Conservation (phyloP, 2,113 vertebrate genomes). For the Calyptommatus sinebrachiatus region DNA sequence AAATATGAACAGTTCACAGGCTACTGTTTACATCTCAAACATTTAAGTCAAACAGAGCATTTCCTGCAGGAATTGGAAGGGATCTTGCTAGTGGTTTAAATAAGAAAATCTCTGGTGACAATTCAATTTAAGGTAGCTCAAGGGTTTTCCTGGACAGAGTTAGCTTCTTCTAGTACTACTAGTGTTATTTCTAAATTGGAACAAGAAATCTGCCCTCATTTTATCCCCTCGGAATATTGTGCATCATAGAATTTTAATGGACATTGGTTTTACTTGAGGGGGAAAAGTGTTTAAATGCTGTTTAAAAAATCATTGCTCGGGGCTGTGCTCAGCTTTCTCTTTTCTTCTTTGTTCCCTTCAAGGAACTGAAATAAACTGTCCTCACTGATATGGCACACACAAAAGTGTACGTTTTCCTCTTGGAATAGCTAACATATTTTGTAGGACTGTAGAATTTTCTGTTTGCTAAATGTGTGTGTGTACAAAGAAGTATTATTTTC, state of each 20-base stretch:
- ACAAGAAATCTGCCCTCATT: conserved; percentile 5
- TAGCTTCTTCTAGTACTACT: not conserved
- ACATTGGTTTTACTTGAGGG: not conserved
- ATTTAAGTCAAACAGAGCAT: not conserved
- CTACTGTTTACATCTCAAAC: not conserved
- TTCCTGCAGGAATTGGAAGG: not conserved
- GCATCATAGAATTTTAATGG: conserved; percentile 13
- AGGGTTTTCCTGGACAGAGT: not conserved
- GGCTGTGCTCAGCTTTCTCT: not conserved
- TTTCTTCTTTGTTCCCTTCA: not conserved
- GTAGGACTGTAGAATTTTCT: not conserved
- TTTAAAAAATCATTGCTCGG: not conserved
- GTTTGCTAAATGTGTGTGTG: not conserved
- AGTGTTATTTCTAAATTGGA: not conserved
- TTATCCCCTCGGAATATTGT: not conserved
- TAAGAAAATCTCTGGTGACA: not conserved
- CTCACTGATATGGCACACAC: not conserved
- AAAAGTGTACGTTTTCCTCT: not conserved
- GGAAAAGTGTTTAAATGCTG: not conserved
- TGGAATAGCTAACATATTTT: not conserved
- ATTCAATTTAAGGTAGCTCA: not conserved
- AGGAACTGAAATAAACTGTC: conserved; percentile 1
- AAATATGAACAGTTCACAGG: not conserved
- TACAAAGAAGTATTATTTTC: no score
- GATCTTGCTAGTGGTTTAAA: not conserved